Conservation (phyloP, 2,113 vertebrate species). For the Argyrosomus japonicus region DNA sequence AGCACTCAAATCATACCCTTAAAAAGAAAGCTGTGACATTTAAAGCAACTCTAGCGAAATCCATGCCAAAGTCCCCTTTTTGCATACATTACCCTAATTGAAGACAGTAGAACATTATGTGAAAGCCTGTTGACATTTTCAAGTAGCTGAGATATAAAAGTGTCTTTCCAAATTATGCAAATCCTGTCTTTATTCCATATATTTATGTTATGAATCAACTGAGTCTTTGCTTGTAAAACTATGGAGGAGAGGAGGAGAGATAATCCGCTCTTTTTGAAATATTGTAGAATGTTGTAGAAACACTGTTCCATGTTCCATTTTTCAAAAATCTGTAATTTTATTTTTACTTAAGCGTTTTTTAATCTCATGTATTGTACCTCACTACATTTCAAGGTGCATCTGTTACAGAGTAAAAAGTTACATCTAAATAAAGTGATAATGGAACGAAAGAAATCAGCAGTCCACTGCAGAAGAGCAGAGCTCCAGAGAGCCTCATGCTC, state of each 20-base stretch:
- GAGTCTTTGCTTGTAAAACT: background rate
- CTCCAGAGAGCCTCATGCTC: background rate
- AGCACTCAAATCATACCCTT: constrained; percentile 4
- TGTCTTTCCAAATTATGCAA: constrained; percentile 25
- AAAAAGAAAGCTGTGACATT: constrained; percentile 30
- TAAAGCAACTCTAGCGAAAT: constrained; percentile 13
- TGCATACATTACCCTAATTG: constrained; percentile 46
- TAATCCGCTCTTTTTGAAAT: background rate
- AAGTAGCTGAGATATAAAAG: constrained; percentile 19
- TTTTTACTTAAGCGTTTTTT: no score
- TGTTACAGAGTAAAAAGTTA: no score
- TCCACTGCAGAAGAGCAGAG: background rate
- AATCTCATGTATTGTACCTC: no score
- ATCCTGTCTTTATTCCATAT: constrained; percentile 1
- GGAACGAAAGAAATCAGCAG: background rate
- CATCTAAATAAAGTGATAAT: background rate
- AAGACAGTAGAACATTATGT: constrained; percentile 16
- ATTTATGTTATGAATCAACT: background rate
- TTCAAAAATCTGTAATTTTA: no score
- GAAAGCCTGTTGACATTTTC: constrained; percentile 48
- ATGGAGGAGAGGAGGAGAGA: background rate
- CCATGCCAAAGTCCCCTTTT: constrained; percentile 11
- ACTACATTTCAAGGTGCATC: no score
- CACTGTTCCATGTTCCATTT: background rate
- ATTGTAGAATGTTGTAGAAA: background rate